Base-by-base conservation (phyloP, 2,888 invertebrate genomes). In the Papilio protenor region DNA sequence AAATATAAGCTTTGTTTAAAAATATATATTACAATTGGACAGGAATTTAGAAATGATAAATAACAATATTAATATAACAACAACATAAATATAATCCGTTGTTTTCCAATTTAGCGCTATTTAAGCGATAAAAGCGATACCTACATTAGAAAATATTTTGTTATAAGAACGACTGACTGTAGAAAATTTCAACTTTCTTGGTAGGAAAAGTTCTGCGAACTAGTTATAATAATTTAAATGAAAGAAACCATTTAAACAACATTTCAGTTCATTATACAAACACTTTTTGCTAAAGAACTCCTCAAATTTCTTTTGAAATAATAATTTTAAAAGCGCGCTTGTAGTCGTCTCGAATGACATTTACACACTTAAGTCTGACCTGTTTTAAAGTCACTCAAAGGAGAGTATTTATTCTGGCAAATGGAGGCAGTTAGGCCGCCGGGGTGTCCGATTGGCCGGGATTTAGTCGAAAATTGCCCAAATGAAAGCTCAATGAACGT, bases 401-500 rank as follows among this genome's bases (percentile, higher is more conserved):
- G 86, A 81, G 79, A 85, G 87, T 88, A 89, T 90, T 89, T 88
- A 89, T 87, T 87, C 85, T 86, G 85, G 83, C 85, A 86, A 91
- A 89, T 87, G 87, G 88, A 83, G 84, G 86, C 87, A 89, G 89
- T 90, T 89, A 89, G 88, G 81, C 85, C 82, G 82, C 83, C 83
- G 49, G 83, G 82, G 86, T 86, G 85, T 89, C 89, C 91, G 91
- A 93, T 92, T 91, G 92, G 91, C 86, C 86, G 88, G 91, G 92
- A 91, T 93, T 93, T 92, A 90, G 91, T 89, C 90, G 93, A 93
- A 92, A 94, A 93, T 94, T 93, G 92, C 90, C 92, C 93, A 92
- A 94, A 94, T 93, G 93, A 94, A 93, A 92, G 93, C 94, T 92
- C 94, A 92, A 93, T 94, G 94, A 92, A 93, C 92, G 93, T 92